These are phyloP conservation scores for Coracopsis vasa DNA, from an alignment of 2,113 vertebrate species.

Conservation along the genomic window DNA sequence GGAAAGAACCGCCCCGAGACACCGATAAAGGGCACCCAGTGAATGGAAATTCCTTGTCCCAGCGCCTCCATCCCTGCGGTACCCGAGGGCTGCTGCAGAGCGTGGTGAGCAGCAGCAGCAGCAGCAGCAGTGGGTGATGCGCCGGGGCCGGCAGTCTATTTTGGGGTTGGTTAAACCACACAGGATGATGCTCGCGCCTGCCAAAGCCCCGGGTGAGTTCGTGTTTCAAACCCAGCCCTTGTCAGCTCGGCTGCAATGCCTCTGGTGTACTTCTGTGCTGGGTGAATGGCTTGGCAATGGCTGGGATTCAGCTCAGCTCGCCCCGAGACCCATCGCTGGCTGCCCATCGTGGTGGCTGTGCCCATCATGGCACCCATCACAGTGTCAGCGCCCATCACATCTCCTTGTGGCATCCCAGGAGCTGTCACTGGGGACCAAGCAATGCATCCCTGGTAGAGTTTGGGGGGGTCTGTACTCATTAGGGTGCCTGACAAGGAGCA, in stretches of 20 bases:
- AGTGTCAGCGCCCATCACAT: accelerated
- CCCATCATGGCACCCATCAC: too few species aligned
- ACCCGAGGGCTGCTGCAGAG: neutral
- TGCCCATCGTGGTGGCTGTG: accelerated
- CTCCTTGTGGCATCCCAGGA: neutral
- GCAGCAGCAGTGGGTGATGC: neutral
- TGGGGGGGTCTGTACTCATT: accelerated
- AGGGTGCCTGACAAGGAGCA: neutral
- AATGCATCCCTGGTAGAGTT: accelerated
- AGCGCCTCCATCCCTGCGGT: neutral
- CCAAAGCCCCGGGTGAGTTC: accelerated
- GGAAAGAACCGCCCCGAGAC: neutral
- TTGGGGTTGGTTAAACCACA: neutral
- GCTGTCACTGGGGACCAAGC: accelerated
- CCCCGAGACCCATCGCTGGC: neutral
- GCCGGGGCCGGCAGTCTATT: neutral
- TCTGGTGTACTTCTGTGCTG: neutral
- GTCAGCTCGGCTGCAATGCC: accelerated
- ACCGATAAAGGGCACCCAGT: neutral
- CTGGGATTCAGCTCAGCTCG: neutral
- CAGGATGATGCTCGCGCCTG: neutral
- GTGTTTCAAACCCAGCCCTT: neutral
- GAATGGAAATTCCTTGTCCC: neutral
- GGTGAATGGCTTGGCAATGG: accelerated
- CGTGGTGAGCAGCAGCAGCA: neutral